Evolutionary conservation across 2,797 vertebrate genomes (phyloP).

Genomic region (Echeneis naucrates): DNA sequence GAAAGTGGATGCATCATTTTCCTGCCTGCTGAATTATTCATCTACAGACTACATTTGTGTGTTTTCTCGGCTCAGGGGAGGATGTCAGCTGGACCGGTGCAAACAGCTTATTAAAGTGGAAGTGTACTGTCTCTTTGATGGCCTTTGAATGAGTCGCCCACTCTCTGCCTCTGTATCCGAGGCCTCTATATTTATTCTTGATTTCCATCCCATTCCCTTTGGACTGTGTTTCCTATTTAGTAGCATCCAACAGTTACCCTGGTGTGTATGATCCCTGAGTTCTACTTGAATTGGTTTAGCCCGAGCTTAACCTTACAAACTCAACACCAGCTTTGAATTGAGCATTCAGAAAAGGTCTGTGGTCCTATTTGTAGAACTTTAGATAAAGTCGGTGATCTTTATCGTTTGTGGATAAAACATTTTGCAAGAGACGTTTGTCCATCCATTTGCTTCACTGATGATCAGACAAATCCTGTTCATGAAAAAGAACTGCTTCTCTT

Average conservation of each 20-base stretch:
- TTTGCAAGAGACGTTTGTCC: neutral
- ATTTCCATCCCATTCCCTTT: constrained; percentile 58
- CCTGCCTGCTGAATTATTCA: constrained; percentile 69
- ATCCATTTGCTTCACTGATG: neutral
- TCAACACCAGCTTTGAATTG: constrained; percentile 42
- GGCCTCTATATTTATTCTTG: constrained; percentile 47
- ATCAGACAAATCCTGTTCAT: constrained; percentile 9
- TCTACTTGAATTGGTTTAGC: constrained; percentile 31
- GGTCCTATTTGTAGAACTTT: neutral
- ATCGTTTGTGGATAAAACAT: neutral
- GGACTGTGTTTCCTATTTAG: constrained; percentile 35
- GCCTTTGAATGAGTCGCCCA: constrained; percentile 66
- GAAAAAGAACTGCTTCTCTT: neutral
- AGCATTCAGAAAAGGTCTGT: constrained; percentile 32
- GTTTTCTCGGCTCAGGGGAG: constrained; percentile 51
- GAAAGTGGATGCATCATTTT: constrained; percentile 53
- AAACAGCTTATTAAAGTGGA: constrained; percentile 70
- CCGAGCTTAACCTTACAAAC: neutral
- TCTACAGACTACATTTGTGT: constrained; percentile 58
- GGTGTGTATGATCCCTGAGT: constrained; percentile 7
- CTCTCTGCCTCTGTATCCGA: constrained; percentile 21
- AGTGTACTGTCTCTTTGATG: constrained; percentile 67
- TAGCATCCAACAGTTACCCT: constrained; percentile 19
- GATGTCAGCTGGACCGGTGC: constrained; percentile 58
- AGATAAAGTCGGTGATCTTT: neutral